Conservation (phyloP, 2,113 vertebrate species). For the Malurus melanocephalus region DNA sequence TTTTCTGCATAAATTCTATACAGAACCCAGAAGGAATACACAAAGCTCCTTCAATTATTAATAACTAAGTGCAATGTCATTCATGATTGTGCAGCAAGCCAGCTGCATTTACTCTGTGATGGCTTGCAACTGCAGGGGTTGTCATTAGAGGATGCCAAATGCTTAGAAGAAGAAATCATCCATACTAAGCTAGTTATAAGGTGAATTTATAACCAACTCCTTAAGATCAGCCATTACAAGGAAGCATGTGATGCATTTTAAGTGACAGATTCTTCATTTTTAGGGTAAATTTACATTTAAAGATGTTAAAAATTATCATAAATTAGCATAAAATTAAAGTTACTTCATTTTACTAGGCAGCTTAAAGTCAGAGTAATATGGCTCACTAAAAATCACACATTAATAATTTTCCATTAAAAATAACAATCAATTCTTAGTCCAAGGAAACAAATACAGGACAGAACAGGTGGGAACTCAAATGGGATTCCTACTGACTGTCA, state of each 20-base stretch:
- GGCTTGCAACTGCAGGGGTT: conserved; percentile 45
- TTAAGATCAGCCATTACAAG: conserved; percentile 48
- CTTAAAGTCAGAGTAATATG: conserved; percentile 25
- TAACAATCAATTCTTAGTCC: not conserved
- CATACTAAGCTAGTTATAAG: conserved; percentile 49
- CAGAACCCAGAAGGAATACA: conserved; percentile 59
- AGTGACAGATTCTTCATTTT: conserved; percentile 43
- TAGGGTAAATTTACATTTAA: conserved; percentile 44
- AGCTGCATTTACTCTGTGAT: conserved; percentile 51
- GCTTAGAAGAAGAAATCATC: conserved; percentile 58
- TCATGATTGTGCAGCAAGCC: conserved; percentile 38
- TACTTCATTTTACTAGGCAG: conserved; percentile 35
- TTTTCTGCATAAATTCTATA: conserved; percentile 64
- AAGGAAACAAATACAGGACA: not conserved
- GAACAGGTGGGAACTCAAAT: not conserved
- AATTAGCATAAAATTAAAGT: conserved; percentile 58
- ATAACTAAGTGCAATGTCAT: conserved; percentile 66
- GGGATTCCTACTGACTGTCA: not conserved
- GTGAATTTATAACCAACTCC: conserved; percentile 61
- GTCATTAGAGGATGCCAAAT: conserved; percentile 49
- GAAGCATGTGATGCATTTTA: conserved; percentile 27
- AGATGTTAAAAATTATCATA: conserved; percentile 18
- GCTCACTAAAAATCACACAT: conserved; percentile 16
- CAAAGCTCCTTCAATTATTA: conserved; percentile 71
- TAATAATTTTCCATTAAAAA: conserved; percentile 15